Percentiles rank a stretch among this genome's conserved stretches.
phyloP scores from a whole-genome alignment of 1,140 invertebrate species.

The Vanessa atalanta region DNA sequence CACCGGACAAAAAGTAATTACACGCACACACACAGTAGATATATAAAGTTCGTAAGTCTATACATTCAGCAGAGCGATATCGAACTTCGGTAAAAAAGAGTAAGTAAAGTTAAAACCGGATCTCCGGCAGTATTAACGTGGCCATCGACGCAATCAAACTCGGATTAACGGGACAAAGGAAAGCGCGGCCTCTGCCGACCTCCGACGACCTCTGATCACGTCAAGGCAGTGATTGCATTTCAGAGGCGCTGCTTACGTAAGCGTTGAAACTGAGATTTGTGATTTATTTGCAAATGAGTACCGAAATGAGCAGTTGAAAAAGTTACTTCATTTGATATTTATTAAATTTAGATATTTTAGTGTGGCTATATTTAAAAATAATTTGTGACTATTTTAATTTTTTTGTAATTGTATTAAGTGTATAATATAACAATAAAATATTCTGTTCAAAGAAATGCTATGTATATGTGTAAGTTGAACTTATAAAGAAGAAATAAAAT shows the following conservation, averaged over 20 bases:
- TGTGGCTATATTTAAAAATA: too few species aligned
- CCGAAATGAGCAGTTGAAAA: background rate
- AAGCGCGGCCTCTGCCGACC: slow-evolving; percentile 1
- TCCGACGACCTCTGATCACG: slow-evolving; percentile 5
- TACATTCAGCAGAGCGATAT: background rate
- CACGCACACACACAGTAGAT: background rate
- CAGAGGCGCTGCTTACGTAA: slow-evolving; percentile 8
- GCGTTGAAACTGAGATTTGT: background rate
- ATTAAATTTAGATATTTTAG: too few species aligned
- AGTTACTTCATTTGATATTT: background rate
- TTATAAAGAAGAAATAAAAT: too few species aligned
- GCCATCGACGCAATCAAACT: slow-evolving; percentile 14
- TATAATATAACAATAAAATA: too few species aligned
- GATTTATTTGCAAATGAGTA: slow-evolving; percentile 12
- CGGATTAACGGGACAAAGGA: slow-evolving; percentile 17
- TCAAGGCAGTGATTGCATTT: slow-evolving; percentile 16
- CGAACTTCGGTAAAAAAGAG: background rate
- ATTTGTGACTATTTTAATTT: too few species aligned
- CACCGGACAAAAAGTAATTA: background rate
- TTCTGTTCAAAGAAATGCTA: too few species aligned
- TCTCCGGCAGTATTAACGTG: slow-evolving; percentile 1
- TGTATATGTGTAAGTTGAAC: too few species aligned
- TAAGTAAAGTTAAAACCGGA: slow-evolving; percentile 6
- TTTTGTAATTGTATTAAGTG: too few species aligned
- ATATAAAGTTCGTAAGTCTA: background rate